These are phyloP conservation scores for Cladopsammia gracilis DNA, from an alignment of 64 coral and sea anemone genomes.

Conservation along the genomic window DNA sequence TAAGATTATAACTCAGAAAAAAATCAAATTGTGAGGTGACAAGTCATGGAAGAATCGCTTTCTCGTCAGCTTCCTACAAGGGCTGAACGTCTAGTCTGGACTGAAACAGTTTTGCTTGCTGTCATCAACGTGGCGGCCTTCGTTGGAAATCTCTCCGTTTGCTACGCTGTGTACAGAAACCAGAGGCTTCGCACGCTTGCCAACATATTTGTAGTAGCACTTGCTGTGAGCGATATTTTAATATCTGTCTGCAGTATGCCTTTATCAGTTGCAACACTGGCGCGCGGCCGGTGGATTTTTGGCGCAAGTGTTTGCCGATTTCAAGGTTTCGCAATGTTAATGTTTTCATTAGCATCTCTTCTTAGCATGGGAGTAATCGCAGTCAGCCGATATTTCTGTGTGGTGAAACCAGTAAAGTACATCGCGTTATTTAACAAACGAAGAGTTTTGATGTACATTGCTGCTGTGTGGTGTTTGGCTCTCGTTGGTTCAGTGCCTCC, in stretches of 20 bases:
- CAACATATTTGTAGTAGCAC: neutral
- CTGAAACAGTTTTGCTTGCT: neutral
- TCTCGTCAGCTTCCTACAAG: neutral
- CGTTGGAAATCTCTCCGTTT: neutral
- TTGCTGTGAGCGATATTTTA: neutral
- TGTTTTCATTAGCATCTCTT: conserved; percentile 4
- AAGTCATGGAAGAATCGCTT: neutral
- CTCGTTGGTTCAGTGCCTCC: conserved; percentile 47
- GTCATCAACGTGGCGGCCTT: neutral
- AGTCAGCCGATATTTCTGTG: conserved; percentile 75
- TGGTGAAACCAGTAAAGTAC: conserved; percentile 69
- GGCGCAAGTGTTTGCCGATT: neutral
- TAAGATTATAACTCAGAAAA: too few relatives aligned
- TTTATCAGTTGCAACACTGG: conserved; percentile 4
- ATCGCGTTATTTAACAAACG: conserved; percentile 20
- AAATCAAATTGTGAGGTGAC: too few relatives aligned
- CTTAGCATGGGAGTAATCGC: conserved; percentile 46
- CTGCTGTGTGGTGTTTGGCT: conserved; percentile 32
- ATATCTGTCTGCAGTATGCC: conserved; percentile 3
- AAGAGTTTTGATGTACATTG: conserved; percentile 45
- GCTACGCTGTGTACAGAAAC: neutral
- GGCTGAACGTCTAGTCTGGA: neutral
- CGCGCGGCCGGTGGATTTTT: conserved; percentile 11
- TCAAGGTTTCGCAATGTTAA: conserved; percentile 40
- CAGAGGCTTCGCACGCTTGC: neutral